Percentiles rank a stretch among this genome's conserved stretches.
phyloP scores from a whole-genome alignment of 2,113 vertebrate genomes.

The Erythrolamprus reginae region DNA sequence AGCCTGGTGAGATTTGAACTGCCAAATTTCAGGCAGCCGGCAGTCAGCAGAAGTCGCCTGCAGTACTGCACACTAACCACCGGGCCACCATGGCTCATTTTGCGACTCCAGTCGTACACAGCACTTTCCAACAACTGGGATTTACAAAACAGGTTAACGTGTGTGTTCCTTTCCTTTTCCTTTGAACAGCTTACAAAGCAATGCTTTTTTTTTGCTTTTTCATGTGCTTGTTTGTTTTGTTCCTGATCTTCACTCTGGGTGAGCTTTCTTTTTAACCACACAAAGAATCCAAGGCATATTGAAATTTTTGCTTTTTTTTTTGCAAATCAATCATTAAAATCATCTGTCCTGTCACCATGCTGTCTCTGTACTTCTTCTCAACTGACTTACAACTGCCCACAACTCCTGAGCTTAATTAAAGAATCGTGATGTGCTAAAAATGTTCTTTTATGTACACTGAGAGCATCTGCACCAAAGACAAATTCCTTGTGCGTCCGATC shows the following conservation, averaged over 20 bases:
- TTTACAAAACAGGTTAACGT: background rate
- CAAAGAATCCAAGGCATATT: background rate
- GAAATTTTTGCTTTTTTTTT: constrained; percentile 31
- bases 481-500: too few species aligned
- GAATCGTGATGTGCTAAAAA: constrained; percentile 50
- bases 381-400: constrained; percentile 34
- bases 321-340: constrained; percentile 37
- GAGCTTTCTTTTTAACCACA: background rate
- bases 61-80: too few species aligned
- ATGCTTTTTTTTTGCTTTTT: background rate
- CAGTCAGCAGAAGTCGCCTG: too few species aligned
- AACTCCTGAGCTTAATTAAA: constrained; percentile 55
- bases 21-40: too few species aligned
- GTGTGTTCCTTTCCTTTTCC: rapidly evolving
- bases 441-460: too few species aligned
- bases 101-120: background rate
- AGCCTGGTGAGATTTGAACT: too few species aligned
- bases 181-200: background rate
- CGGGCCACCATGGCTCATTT: background rate
- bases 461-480: too few species aligned
- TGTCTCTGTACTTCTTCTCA: background rate
- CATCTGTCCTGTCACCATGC: background rate
- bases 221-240: background rate
- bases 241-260: constrained; percentile 10
- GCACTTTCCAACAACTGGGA: background rate